These are phyloP conservation scores for Hycleus cichorii DNA, from an alignment of 1,140 invertebrate species.

Conservation along the genomic window DNA sequence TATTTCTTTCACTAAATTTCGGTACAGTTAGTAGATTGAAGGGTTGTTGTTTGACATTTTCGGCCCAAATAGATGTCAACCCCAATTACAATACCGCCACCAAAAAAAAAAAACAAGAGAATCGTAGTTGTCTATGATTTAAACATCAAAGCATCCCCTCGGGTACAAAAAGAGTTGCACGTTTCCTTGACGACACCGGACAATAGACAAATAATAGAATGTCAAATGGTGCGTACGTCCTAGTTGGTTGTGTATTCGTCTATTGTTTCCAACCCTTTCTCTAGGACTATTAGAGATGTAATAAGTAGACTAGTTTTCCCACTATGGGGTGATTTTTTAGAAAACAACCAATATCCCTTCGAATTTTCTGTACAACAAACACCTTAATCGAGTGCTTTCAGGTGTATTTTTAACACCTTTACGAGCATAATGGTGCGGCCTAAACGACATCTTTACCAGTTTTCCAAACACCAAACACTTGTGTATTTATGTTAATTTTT, in stretches of 20 bases:
- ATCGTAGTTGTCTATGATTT: background rate
- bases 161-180: constrained; percentile 3
- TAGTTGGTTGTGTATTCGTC: background rate
- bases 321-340: constrained; percentile 4
- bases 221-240: constrained; percentile 15
- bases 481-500: too few relatives aligned
- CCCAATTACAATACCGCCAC: too few relatives aligned
- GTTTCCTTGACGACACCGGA: constrained; percentile 11
- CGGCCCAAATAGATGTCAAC: too few relatives aligned
- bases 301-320: constrained; percentile 12
- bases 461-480: background rate
- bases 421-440: constrained; percentile 4
- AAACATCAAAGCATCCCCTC: constrained; percentile 9
- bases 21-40: too few relatives aligned
- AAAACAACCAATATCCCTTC: background rate
- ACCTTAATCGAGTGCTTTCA: constrained; percentile 26
- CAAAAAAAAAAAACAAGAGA: too few relatives aligned
- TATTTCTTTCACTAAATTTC: too few relatives aligned
- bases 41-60: too few relatives aligned
- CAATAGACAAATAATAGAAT: constrained; percentile 16
- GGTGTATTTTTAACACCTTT: constrained; percentile 27
- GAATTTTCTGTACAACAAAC: background rate
- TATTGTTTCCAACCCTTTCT: background rate
- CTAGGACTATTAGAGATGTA: constrained; percentile 16
- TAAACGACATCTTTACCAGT: background rate